Conservation (phyloP, 2,888 invertebrate species). For the Aphidoletes aphidimyza region DNA sequence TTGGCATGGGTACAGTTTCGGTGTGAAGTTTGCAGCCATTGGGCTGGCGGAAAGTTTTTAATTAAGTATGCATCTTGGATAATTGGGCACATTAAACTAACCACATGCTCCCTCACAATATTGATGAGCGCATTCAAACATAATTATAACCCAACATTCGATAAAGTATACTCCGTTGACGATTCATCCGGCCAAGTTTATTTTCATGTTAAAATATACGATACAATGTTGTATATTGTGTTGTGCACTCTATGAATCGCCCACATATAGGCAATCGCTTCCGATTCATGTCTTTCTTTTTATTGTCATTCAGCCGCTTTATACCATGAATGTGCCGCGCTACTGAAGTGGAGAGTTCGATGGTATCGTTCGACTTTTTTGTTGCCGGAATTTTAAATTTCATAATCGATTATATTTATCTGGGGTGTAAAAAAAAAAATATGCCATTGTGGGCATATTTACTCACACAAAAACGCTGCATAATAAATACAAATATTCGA, state of each 20-base stretch:
- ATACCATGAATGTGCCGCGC: not conserved
- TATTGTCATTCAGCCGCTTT: not conserved
- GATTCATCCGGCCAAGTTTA: too few relatives aligned
- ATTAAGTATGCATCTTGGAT: constrained; percentile 32
- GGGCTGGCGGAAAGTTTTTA: not conserved
- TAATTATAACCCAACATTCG: not conserved
- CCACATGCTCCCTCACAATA: constrained; percentile 23
- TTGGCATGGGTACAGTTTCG: not conserved
- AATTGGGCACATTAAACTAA: constrained; percentile 15
- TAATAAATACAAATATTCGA: too few relatives aligned
- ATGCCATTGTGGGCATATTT: not conserved
- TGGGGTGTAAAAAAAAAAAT: not conserved
- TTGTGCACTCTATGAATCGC: not conserved
- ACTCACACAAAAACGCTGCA: not conserved
- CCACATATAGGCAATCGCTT: not conserved
- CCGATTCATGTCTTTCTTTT: not conserved
- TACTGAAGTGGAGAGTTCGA: not conserved
- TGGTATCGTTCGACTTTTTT: not conserved
- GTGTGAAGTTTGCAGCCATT: not conserved
- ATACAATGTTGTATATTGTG: not conserved
- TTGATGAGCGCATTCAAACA: constrained; percentile 5
- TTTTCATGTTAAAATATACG: too few relatives aligned
- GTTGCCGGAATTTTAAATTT: not conserved
- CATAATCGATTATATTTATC: constrained; percentile 14
- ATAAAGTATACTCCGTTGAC: too few relatives aligned